phyloP scores from a whole-genome alignment of 2,797 vertebrate genomes.

The Acanthornis magna region DNA sequence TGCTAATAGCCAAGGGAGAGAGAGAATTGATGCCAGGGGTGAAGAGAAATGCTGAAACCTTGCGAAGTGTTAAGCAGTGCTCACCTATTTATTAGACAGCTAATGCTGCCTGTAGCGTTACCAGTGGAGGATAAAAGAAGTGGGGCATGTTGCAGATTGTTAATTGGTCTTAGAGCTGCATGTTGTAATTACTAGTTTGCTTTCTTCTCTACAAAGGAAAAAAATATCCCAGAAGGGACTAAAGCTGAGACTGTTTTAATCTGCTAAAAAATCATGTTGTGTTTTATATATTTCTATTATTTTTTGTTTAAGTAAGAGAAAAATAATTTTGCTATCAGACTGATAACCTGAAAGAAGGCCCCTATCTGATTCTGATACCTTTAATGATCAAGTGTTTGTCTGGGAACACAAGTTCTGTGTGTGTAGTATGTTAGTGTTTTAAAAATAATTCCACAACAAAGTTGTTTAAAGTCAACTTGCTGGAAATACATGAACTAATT shows the following conservation, averaged over 20 bases:
- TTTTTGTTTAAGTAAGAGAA: not conserved
- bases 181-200: conserved; percentile 58
- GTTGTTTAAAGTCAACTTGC: not conserved
- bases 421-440: not conserved
- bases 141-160: conserved; percentile 64
- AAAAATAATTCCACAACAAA: not conserved
- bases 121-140: conserved; percentile 64
- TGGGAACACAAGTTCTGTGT: not conserved
- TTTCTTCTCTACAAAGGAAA: conserved; percentile 42
- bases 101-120: conserved; percentile 58
- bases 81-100: conserved; percentile 66
- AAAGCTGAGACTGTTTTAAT: conserved; percentile 29
- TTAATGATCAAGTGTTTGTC: not conserved
- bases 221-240: conserved; percentile 21
- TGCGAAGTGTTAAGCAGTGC: conserved; percentile 48
- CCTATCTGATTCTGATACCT: not conserved
- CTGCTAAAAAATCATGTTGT: not conserved
- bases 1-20: conserved; percentile 58
- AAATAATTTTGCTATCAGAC: not conserved
- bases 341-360: not conserved
- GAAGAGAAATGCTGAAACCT: conserved; percentile 47
- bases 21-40: conserved; percentile 29
- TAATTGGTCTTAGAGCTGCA: conserved; percentile 56
- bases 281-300: not conserved
- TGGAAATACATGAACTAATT: not conserved